These are phyloP conservation scores for Tokudaia muenninki DNA, from an alignment of 2,797 vertebrate species.

Conservation along the genomic window DNA sequence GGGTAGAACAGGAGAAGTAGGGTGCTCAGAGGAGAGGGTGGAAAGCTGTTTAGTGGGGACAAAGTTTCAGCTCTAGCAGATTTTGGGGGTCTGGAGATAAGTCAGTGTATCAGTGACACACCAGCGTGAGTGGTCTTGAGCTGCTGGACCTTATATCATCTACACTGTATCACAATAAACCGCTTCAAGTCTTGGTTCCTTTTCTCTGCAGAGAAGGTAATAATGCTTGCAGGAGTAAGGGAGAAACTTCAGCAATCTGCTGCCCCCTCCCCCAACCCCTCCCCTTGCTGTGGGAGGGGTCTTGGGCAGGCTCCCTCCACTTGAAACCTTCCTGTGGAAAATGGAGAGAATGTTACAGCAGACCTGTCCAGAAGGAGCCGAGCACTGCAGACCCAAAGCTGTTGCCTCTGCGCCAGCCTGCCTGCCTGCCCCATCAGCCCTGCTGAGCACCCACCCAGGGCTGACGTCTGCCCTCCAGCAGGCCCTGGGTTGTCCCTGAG, in stretches of 20 bases:
- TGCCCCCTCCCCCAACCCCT: background rate
- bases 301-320: background rate
- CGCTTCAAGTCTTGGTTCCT: background rate
- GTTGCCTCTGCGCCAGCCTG: background rate
- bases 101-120: background rate
- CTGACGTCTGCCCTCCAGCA: background rate
- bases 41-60: background rate
- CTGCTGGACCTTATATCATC: rapidly evolving
- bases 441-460: background rate
- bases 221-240: background rate
- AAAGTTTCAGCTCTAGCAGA: background rate
- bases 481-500: background rate
- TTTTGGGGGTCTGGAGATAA: background rate
- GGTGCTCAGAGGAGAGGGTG: background rate
- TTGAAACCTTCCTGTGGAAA: background rate
- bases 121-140: background rate
- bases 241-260: background rate
- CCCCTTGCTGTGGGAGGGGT: too few relatives aligned
- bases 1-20: background rate
- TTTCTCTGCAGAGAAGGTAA: background rate
- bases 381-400: background rate
- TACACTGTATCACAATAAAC: background rate
- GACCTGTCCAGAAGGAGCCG: background rate
- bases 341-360: background rate
- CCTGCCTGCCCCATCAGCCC: background rate